Base-by-base conservation (phyloP, 2,113 vertebrate genomes). In the Zosterops hypoxanthus region DNA sequence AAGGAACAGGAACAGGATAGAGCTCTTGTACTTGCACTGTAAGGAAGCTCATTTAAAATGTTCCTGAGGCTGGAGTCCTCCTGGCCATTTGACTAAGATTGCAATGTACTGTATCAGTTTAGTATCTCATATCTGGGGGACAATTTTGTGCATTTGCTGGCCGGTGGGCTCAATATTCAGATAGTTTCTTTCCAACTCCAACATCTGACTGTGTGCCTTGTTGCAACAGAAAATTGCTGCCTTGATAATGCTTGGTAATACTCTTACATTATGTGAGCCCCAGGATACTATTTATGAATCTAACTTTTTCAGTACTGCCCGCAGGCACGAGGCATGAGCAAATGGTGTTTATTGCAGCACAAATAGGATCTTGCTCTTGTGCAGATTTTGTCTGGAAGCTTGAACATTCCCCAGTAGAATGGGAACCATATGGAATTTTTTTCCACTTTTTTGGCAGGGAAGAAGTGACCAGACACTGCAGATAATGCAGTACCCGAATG, bases 261-360 rank as follows among this genome's bases (percentile, higher is more conserved):
- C 78, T 84, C 77, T 77, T 90, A 90, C 87, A 57, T 92, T 96
- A 84, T 94, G 73, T 96, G 97, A 96, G 95, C 93, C 95, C 50
- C 79, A 95, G 95, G 95, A 94, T 88, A 76, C 55, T 82, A 85
- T 96, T 97, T 88, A 82, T 92, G 86, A 68, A 87, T 92, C 86
- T 83, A 66, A 91, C 77, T 94, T 94, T 94, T 94, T 84, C 90
- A 92, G 82, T 92, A 89, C 91, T 97, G 97, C 97, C 95, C 55
- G 14, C 96, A 90, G 97, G 95, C 95, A 89, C 4, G 24, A 96
- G 86, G 93, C 86, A 82, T n/a, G 77, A 97, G 82, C 88, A 86
- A 82, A 72, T 76, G 61, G 85, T 97, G 82, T 97, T 98, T 96
- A 96, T 97, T 97, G 97, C 94, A 95, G 87, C 77, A 76, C 86